Evolutionary conservation across 1,140 invertebrate species (phyloP).

Genomic region (Patella vulgata): DNA sequence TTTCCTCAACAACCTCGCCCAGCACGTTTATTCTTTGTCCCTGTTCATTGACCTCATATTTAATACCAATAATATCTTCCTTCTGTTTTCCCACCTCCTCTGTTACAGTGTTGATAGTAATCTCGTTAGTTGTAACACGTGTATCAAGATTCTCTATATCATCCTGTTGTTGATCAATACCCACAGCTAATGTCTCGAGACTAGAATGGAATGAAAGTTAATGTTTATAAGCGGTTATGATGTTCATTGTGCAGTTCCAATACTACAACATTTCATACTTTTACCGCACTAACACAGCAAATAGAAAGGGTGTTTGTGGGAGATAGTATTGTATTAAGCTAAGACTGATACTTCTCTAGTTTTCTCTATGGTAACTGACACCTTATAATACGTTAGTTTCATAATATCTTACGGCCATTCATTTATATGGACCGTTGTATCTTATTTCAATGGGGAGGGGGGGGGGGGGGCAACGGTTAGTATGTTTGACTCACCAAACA

Average conservation of each 20-base stretch:
- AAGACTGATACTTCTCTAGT: background rate
- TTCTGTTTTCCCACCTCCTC: conserved; percentile 36
- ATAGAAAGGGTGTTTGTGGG: background rate
- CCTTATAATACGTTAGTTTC: too few species aligned
- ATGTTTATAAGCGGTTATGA: background rate
- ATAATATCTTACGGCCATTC: too few species aligned
- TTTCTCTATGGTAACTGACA: background rate
- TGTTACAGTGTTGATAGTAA: conserved; percentile 33
- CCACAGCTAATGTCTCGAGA: conserved; percentile 25
- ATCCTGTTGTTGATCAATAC: conserved; percentile 29
- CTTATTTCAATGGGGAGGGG: too few species aligned
- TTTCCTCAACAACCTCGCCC: conserved; percentile 47
- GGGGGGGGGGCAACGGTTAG: too few species aligned
- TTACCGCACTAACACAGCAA: background rate
- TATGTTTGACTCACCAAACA: too few species aligned
- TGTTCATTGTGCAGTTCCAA: background rate
- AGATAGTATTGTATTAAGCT: background rate
- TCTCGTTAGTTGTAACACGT: conserved; percentile 32
- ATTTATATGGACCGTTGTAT: too few species aligned
- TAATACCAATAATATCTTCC: conserved; percentile 39
- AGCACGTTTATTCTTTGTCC: conserved; percentile 43
- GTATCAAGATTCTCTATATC: conserved; percentile 35
- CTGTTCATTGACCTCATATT: conserved; percentile 37
- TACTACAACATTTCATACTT: background rate
- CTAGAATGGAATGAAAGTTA: conserved; percentile 21